A percentile compares a stretch with the other conserved stretches of the same genome.
Conservation (phyloP, 2,113 vertebrate species). For the Thermophis baileyi region DNA sequence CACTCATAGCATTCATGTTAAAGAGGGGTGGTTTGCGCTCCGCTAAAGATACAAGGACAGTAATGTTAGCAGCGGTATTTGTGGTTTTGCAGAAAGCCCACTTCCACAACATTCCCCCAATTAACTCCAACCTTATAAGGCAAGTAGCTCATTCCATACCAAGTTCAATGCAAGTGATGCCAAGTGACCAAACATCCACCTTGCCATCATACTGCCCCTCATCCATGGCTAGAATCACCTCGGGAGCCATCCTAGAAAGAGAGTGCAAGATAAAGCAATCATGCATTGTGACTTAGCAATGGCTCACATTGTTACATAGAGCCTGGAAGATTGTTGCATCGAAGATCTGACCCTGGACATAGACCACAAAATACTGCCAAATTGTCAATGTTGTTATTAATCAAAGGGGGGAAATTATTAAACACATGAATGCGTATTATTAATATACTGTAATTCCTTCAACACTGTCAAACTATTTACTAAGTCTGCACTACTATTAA, state of each 20-base stretch:
- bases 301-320: not conserved
- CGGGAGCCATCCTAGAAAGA: slow-evolving; percentile 86
- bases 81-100: not conserved
- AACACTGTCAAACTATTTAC: no score
- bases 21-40: slow-evolving; percentile 93
- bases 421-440: not conserved
- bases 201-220: slow-evolving; percentile 92
- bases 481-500: no score
- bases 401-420: not conserved
- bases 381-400: not conserved
- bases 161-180: slow-evolving; percentile 91
- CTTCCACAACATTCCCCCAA: no score
- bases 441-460: no score
- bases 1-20: slow-evolving; percentile 98
- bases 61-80: not conserved
- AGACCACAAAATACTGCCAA: not conserved
- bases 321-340: not conserved
- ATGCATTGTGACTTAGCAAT: not conserved
- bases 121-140: not conserved
- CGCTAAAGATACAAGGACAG: slow-evolving; percentile 63
- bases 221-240: slow-evolving; percentile 93
- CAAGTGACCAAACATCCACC: slow-evolving; percentile 93
- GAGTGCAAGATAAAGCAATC: not conserved
- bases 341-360: not conserved
- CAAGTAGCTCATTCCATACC: slow-evolving; percentile 65